phyloP scores from a whole-genome alignment of 1,140 invertebrate species.

The Pogonomyrmex barbatus region DNA sequence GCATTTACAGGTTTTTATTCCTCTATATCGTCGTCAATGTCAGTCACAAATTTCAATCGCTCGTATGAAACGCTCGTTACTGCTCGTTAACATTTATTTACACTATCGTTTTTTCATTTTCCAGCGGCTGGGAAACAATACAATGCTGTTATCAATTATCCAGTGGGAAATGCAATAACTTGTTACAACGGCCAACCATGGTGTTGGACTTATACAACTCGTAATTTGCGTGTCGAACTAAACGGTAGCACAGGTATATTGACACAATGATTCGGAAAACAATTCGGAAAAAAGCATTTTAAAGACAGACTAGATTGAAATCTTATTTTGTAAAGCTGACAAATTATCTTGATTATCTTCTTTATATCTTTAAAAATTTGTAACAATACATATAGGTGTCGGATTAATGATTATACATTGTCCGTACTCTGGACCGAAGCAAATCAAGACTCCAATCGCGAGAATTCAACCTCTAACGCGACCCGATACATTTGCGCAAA shows the following conservation, averaged over 20 bases:
- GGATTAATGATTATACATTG: conserved; percentile 68
- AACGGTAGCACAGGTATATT: conserved; percentile 68
- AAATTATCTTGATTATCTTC: not conserved
- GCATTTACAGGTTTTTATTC: conserved; percentile 59
- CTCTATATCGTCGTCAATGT: too few relatives aligned
- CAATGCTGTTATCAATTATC: conserved; percentile 47
- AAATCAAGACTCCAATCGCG: not conserved
- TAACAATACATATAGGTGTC: conserved; percentile 50
- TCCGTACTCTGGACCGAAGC: conserved; percentile 46
- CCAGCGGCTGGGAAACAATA: conserved; percentile 66
- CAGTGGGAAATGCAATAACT: conserved; percentile 30
- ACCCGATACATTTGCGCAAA: not conserved
- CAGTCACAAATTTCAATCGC: not conserved
- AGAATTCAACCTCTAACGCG: conserved; percentile 25
- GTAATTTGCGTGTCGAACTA: conserved; percentile 63
- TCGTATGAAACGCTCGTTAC: not conserved
- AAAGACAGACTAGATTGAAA: not conserved
- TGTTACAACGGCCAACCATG: conserved; percentile 76
- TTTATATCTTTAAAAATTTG: not conserved
- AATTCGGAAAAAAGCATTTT: not conserved
- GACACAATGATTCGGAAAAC: too few relatives aligned
- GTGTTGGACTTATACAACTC: conserved; percentile 65
- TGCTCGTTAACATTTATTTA: not conserved
- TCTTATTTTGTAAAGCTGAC: not conserved
- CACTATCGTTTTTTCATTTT: conserved; percentile 33